Evolutionary conservation across 2,888 invertebrate species (phyloP).

Genomic region (Drosophila emarginata): DNA sequence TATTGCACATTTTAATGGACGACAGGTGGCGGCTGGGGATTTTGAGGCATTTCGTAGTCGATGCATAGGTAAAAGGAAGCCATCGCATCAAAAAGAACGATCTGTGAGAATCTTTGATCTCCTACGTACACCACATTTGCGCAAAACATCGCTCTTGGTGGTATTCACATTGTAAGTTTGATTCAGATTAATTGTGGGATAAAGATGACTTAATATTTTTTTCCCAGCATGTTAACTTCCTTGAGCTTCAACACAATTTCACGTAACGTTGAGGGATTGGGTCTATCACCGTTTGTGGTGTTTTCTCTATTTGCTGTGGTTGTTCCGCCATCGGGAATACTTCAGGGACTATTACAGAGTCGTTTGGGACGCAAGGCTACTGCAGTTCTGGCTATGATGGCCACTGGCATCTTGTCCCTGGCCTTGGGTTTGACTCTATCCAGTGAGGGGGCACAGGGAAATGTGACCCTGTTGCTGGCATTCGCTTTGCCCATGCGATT

Average conservation of each 20-base stretch:
- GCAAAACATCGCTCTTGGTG: constrained; percentile 83
- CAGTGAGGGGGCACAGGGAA: constrained; percentile 61
- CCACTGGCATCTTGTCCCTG: constrained; percentile 83
- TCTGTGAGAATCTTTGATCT: constrained; percentile 81
- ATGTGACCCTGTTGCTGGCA: constrained; percentile 79
- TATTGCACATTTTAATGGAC: constrained; percentile 84
- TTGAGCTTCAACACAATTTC: constrained; percentile 85
- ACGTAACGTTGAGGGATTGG: constrained; percentile 84
- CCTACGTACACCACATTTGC: constrained; percentile 83
- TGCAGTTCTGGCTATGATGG: constrained; percentile 83
- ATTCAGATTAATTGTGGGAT: background rate
- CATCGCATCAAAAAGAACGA: constrained; percentile 43
- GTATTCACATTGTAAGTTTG: constrained; percentile 84
- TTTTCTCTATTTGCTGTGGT: constrained; percentile 84
- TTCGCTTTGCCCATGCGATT: constrained; percentile 84
- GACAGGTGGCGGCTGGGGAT: constrained; percentile 77
- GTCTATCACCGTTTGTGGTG: constrained; percentile 84
- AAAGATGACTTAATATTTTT: background rate
- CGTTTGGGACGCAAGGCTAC: constrained; percentile 83
- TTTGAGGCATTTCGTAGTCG: constrained; percentile 73
- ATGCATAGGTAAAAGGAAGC: constrained; percentile 60
- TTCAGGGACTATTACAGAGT: constrained; percentile 76
- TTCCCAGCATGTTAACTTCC: constrained; percentile 84
- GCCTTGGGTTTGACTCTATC: constrained; percentile 82
- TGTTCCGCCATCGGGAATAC: constrained; percentile 83